These are phyloP conservation scores for Heteropelma amictum DNA, from an alignment of 2,888 invertebrate species.

Conservation along the genomic window DNA sequence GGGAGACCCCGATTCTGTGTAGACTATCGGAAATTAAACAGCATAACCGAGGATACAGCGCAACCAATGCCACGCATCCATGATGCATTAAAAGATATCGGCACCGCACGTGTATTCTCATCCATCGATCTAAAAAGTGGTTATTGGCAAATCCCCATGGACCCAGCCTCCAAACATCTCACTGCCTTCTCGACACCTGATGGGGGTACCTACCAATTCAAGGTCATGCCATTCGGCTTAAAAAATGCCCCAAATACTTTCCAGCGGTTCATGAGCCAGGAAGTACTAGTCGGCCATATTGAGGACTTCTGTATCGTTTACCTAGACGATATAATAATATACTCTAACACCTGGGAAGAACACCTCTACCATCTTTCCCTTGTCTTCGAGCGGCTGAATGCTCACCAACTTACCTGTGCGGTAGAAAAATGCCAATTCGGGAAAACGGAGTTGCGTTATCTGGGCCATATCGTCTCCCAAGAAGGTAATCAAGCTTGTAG, in stretches of 20 bases:
- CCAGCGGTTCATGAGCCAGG: not conserved
- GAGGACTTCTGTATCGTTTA: not conserved
- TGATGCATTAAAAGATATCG: slow-evolving; percentile 55
- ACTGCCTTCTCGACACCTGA: not conserved
- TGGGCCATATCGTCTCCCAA: not conserved
- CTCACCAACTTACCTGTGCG: not conserved
- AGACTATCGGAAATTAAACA: slow-evolving; percentile 60
- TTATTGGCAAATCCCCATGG: slow-evolving; percentile 62
- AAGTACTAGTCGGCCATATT: not conserved
- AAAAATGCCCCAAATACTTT: not conserved
- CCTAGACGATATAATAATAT: slow-evolving; percentile 3
- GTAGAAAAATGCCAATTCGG: not conserved
- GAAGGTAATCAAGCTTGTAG: not conserved
- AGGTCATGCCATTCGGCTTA: not conserved
- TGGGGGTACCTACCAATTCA: not conserved
- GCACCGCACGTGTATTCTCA: slow-evolving; percentile 59
- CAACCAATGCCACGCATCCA: slow-evolving; percentile 57
- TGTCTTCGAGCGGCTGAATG: not conserved
- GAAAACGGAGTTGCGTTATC: not conserved
- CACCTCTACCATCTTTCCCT: not conserved
- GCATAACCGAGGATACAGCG: slow-evolving; percentile 47
- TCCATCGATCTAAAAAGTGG: slow-evolving; percentile 62
- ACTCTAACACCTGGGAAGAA: not conserved
- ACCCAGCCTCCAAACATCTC: not conserved
- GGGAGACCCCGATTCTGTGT: slow-evolving; percentile 41